Conservation (phyloP, 2,113 vertebrate genomes). For the Heterotilapia buettikoferi region DNA sequence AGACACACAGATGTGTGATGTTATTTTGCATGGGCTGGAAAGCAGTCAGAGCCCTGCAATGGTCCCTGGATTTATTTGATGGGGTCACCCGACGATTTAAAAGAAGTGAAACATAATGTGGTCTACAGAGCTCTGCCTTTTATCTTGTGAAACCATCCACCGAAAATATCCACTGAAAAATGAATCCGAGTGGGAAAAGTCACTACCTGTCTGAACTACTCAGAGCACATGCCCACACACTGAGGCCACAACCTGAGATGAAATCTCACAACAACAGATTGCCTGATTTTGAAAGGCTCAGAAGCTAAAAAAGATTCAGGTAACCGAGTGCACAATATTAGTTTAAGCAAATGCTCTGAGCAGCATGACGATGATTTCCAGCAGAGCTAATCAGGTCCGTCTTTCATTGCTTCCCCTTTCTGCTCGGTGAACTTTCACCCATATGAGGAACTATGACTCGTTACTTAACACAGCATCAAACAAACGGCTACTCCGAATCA, state of each 20-base stretch:
- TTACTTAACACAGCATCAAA: neutral
- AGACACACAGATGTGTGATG: neutral
- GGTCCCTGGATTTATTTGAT: neutral
- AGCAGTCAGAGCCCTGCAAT: neutral
- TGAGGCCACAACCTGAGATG: neutral
- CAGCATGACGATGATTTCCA: neutral
- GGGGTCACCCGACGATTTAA: neutral
- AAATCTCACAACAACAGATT: neutral
- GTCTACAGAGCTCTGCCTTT: neutral
- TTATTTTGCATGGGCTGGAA: neutral
- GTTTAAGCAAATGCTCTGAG: neutral
- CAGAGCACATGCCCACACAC: neutral
- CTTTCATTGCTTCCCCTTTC: neutral
- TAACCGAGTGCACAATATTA: neutral
- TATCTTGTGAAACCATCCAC: neutral
- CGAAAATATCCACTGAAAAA: neutral
- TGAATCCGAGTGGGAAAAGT: neutral
- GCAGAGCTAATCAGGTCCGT: neutral
- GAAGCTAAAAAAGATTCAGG: neutral
- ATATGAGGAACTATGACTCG: neutral
- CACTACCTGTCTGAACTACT: neutral
- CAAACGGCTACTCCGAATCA: neutral
- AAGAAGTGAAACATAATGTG: neutral
- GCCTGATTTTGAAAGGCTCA: neutral
- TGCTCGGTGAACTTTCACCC: conserved; percentile 27